Base-by-base conservation (phyloP, 1,140 invertebrate genomes). In the Lucilia sericata region DNA sequence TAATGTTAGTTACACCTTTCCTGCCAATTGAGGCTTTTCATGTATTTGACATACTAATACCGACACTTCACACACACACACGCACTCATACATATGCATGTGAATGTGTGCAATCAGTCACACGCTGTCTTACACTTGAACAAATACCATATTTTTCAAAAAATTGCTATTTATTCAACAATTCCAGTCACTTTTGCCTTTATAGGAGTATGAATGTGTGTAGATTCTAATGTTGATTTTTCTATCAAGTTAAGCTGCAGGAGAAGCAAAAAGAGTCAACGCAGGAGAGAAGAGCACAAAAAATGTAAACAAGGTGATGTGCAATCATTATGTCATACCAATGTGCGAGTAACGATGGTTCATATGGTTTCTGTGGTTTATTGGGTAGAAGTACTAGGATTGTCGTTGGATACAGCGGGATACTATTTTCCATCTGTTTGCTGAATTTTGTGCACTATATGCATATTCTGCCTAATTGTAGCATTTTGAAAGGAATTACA, bases 41-140 rank as follows among this genome's bases (percentile, higher is more conserved):
- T 70, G 65, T 70, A 70, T 70, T 25, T 70, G 65, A 70, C 65
- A 70, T 21, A 25, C n/a, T 70, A 21, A 70, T 21, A 21, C 65
- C 12, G 0, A 55, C 51, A 55, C 51, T 17, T 8, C 49, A 55
- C 5, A 1, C 12, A 55, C 51, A 55, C 51, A 55, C 5, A 55
- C 17, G 13, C 12, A 55, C 51, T 5, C 12, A 55, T 55, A n/a
- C 51, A 55, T 60, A n/a, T 60, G 55, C 14, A 60, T 60, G 55
- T 17, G 55, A 60, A 60, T 60, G 17, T 60, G 55, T 60, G 55
- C 55, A 60, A 60, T 60, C 14, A 17, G 14, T 60, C 55, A 60
- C 55, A 60, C 55, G 55, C 55, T 60, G 55, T 60, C 55, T 60
- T 14, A 17, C 55, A 60, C 55, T 60, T n/a, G 55, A 60, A 60